Base-by-base conservation (phyloP, 2,113 vertebrate genomes). In the Alouatta palliata region DNA sequence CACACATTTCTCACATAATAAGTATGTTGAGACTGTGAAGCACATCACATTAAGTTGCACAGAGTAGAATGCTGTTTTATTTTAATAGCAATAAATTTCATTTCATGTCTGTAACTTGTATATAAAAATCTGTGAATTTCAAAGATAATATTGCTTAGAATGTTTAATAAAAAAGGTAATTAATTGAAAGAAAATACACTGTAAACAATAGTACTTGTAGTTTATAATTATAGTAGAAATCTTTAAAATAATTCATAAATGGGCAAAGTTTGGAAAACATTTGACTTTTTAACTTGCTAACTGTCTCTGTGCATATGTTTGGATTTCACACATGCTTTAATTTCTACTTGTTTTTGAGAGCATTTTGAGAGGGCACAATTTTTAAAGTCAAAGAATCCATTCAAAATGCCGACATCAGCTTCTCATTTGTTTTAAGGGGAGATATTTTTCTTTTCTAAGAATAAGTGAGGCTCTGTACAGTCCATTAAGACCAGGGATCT, bases 331-430 rank as follows among this genome's bases (percentile, higher is more conserved):
- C 21, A n/a, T 45, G 21, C 1, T 96, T 93, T 96, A 40, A 47
- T 73, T 79, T 43, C 10, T 71, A 32, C 19, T 64, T 80, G 3
- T 56, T 52, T 75, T 66, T 35, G 1, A 89, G 64, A 35, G 2
- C 32, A 91, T 75, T 92, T 81, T 92, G 71, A 96, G 35, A 91
- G 66, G 20, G 35, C 12, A 27, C 0, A n/a, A 43, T 56, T 90
- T 94, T 90, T 79, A 45, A 94, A 93, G 56, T 82, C 66, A 71
- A 92, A 80, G n/a, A 94, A 95, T 71, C 13, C 58, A 81, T 35
- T 81, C 30, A 77, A 96, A 94, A 79, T 76, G 3, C 64, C 49
- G 71, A 37, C 11, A 52, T 73, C 3, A 73, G 58, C 37, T 96
- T 82, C 58, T 68, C 35, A 9, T n/a, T 93, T 88, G 47, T 70